Base-by-base conservation (phyloP, 92 coral and sea anemone genomes). In the Zoanthus sociatus region DNA sequence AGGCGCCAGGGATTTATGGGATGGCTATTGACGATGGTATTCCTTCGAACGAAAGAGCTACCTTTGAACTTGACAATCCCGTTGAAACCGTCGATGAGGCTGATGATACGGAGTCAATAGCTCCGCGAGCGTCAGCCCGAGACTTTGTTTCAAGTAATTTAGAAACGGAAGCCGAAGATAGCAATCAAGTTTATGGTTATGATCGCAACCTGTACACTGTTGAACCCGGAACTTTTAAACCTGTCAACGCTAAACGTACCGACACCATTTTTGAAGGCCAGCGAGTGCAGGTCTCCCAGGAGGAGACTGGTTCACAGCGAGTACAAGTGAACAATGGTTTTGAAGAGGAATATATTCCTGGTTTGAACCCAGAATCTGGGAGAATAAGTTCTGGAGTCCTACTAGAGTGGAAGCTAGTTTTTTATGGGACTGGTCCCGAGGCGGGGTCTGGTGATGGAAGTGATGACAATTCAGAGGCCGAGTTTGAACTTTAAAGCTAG, bases 281-380 rank as follows among this genome's bases (percentile, higher is more conserved):
- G 79, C 94, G 95, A 71, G 98, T 95, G 47, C 99, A 97, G 90
- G 94, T 93, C n/a, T 90, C 96, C 44, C 92, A 94, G 15, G 99
- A 97, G 76, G 99, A 97, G 91, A 97, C 99, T 78, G 99, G 98
- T 7, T 97, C 99, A 50, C 99, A 97, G 87, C 92, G 99, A 54
- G 99, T 97, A 31, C 99, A 97, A 83, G 99, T 97, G 18, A 97
- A 97, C 78, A 97, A 97, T 44, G 99, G 99, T 3, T 97, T 97
- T 79, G 98, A 97, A 77, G 99, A 97, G 77, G 95, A 97, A 86
- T 97, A 95, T 76, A 98, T 97, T 77, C 98, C 99, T 53, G 99
- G 99, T 17, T 84, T 93, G 18, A 97, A 97, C 84, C 93, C 99
- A 76, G 98, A 94, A 51, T 95, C 97, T 55, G 99, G 99, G 56